These are phyloP conservation scores for Ibycter americanus DNA, from an alignment of 2,797 vertebrate species.

Conservation along the genomic window DNA sequence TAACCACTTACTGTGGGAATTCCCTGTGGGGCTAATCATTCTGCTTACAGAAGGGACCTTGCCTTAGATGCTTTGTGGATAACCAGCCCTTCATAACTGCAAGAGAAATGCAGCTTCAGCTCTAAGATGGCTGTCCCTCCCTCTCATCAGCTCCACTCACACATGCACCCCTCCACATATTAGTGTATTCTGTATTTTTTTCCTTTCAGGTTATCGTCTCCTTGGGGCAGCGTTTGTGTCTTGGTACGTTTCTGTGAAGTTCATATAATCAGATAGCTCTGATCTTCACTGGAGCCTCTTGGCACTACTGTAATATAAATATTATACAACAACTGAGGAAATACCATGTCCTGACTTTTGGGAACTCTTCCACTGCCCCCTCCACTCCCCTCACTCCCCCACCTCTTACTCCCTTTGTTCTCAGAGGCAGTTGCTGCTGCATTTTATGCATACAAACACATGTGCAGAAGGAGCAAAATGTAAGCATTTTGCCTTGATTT, in stretches of 20 bases:
- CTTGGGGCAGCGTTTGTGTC: not conserved
- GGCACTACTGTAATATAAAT: slow-evolving; percentile 10
- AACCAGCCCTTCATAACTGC: not conserved
- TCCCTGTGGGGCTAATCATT: not conserved
- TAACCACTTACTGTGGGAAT: not conserved
- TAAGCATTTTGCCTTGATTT: not conserved
- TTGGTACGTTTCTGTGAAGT: not conserved
- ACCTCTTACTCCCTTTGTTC: not conserved
- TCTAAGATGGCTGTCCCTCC: not conserved
- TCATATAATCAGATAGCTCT: not conserved
- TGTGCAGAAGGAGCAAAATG: not conserved
- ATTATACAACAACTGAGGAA: slow-evolving; percentile 9
- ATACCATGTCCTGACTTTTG: not conserved
- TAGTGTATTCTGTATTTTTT: not conserved
- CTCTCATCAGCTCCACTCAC: not conserved
- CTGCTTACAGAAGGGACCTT: not conserved
- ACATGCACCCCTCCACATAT: not conserved
- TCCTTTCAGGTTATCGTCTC: not conserved
- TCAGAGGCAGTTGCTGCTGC: not conserved
- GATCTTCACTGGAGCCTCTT: slow-evolving; percentile 12
- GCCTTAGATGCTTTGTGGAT: not conserved
- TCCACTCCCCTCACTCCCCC: rapidly evolving
- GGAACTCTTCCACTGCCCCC: not conserved
- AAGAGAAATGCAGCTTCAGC: not conserved
- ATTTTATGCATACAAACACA: not conserved